These are phyloP conservation scores for Cephus sareptanus DNA, from an alignment of 2,888 invertebrate species.

Conservation along the genomic window DNA sequence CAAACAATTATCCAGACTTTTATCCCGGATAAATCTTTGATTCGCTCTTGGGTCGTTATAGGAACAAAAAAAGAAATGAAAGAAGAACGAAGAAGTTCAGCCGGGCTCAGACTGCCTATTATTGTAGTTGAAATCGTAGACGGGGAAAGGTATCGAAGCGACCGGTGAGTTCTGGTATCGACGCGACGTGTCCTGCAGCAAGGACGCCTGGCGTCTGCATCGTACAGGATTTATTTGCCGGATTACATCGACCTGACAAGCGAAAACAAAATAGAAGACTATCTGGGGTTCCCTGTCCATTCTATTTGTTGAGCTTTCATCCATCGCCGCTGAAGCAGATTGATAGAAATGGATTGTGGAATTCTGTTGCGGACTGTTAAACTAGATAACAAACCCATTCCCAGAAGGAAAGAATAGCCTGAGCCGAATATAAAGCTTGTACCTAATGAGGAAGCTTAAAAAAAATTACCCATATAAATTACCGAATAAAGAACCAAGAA, in stretches of 20 bases:
- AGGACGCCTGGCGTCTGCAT: slow-evolving; percentile 41
- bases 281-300: slow-evolving; percentile 28
- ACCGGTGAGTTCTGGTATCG: slow-evolving; percentile 42
- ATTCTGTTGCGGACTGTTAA: slow-evolving; percentile 49
- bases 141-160: slow-evolving; percentile 23
- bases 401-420: slow-evolving; percentile 33
- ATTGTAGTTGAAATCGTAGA: slow-evolving; percentile 9
- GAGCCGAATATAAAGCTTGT: slow-evolving; percentile 16
- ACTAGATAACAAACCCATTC: slow-evolving; percentile 52
- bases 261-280: slow-evolving; percentile 49
- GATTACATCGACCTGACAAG: slow-evolving; percentile 53
- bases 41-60: neutral
- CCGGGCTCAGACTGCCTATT: slow-evolving; percentile 22
- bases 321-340: slow-evolving; percentile 44
- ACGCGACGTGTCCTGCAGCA: slow-evolving; percentile 40
- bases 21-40: neutral
- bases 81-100: slow-evolving; percentile 7
- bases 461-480: neutral
- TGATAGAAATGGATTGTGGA: slow-evolving; percentile 53
- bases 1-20: neutral
- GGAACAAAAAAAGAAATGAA: neutral
- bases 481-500: neutral
- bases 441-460: neutral
- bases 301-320: slow-evolving; percentile 50
- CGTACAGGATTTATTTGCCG: slow-evolving; percentile 53